Conservation (phyloP, 2,113 vertebrate species). For the Agelaius phoeniceus region DNA sequence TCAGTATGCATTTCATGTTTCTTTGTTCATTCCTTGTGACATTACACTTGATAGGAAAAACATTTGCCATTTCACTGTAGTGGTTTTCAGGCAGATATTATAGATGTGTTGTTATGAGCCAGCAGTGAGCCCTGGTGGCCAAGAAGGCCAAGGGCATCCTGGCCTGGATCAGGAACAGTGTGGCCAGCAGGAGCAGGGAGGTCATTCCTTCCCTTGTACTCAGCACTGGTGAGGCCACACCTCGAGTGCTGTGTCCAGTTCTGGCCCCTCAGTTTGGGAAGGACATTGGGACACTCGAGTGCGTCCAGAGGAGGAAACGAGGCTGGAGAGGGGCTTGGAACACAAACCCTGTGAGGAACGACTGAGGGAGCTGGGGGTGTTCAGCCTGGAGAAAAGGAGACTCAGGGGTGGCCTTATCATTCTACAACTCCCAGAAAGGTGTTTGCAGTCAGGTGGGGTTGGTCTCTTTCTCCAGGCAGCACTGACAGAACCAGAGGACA, state of each 20-base stretch:
- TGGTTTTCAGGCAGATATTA: not conserved
- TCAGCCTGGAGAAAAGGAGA: not conserved
- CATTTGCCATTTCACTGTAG: not conserved
- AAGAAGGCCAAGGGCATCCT: not conserved
- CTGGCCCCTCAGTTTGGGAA: not conserved
- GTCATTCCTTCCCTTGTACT: not conserved
- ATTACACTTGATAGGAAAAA: not conserved
- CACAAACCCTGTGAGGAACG: not conserved
- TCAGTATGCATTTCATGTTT: not conserved
- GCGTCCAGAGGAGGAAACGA: not conserved
- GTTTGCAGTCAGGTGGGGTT: not conserved
- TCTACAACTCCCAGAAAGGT: not conserved
- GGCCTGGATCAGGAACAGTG: not conserved
- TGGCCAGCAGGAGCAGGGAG: not conserved
- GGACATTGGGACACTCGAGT: rapidly evolving
- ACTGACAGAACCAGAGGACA: not conserved
- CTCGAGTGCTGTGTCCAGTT: not conserved
- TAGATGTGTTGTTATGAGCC: not conserved
- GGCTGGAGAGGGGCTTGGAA: not conserved
- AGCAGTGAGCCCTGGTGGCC: not conserved
- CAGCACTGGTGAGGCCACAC: not conserved
- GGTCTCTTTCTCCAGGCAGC: not conserved
- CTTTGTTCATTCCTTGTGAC: not conserved
- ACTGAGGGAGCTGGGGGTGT: not conserved
- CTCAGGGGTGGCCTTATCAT: not conserved